phyloP scores from a whole-genome alignment of 2,888 invertebrate genomes.

The Xanthorhoe spadicearia region DNA sequence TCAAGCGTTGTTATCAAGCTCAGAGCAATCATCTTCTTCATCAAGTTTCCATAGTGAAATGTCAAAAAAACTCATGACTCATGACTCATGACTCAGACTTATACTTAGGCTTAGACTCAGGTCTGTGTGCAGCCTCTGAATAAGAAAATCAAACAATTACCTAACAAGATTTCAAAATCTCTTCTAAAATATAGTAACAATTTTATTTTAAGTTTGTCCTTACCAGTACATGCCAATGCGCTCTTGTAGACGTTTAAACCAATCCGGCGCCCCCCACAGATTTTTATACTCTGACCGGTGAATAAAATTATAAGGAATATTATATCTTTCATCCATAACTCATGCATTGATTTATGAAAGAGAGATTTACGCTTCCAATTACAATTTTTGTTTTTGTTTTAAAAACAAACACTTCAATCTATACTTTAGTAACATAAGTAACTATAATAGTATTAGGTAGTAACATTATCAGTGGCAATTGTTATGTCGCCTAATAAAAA shows the following conservation, averaged over 20 bases:
- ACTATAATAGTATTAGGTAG: no score
- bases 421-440: not conserved
- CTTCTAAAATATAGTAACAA: not conserved
- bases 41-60: no score
- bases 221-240: conserved; percentile 30
- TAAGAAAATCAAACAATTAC: no score
- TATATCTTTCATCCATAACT: conserved; percentile 67
- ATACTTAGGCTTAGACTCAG: no score
- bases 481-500: no score
- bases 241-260: conserved; percentile 62
- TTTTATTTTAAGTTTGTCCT: not conserved
- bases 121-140: no score
- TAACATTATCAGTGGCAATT: no score
- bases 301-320: conserved; percentile 74
- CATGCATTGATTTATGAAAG: conserved; percentile 41
- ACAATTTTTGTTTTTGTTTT: conserved; percentile 35
- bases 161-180: no score
- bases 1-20: no score
- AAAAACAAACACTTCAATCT: not conserved
- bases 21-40: no score
- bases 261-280: conserved; percentile 72
- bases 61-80: no score
- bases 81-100: no score
- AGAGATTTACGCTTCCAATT: conserved; percentile 52
- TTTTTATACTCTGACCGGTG: conserved; percentile 76